phyloP scores from a whole-genome alignment of 2,113 vertebrate genomes.

The Archilochus colubris region DNA sequence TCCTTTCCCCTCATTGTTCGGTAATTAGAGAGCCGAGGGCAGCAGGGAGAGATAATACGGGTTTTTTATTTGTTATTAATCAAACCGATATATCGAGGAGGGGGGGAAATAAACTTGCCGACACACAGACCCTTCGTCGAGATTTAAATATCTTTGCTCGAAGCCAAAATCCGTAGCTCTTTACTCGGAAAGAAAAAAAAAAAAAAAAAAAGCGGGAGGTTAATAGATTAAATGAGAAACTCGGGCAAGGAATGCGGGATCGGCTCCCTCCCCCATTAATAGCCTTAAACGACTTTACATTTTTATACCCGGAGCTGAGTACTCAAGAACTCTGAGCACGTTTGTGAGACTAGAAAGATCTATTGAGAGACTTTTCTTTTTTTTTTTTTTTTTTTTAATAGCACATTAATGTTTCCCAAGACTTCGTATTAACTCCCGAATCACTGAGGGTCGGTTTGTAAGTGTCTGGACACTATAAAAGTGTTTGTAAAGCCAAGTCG shows the following conservation, averaged over 20 bases:
- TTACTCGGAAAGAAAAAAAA: not conserved
- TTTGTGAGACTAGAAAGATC: constrained; percentile 70
- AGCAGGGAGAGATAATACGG: not conserved
- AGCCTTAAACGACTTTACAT: constrained; percentile 50
- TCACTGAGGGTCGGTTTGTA: constrained; percentile 61
- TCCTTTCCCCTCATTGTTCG: not conserved
- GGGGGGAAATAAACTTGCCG: constrained; percentile 2
- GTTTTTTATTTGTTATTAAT: not conserved
- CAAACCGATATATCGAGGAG: not conserved
- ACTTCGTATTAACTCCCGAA: constrained; percentile 52
- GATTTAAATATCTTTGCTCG: not conserved
- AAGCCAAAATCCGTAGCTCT: constrained; percentile 15
- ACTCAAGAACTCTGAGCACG: constrained; percentile 26
- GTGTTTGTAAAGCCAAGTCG: constrained; percentile 53
- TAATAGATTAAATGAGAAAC: constrained; percentile 31
- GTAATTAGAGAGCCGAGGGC: not conserved
- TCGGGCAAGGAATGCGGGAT: constrained; percentile 21
- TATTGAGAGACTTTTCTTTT: constrained; percentile 37
- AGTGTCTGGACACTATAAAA: constrained; percentile 67
- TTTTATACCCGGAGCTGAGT: constrained; percentile 32
- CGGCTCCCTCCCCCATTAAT: constrained; percentile 22
- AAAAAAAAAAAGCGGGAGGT: not conserved
- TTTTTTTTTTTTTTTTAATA: constrained; percentile 30
- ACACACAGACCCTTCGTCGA: constrained; percentile 40
- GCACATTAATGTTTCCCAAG: constrained; percentile 51